Conservation (phyloP, 2,797 vertebrate genomes). For the Clarias platycephalus region DNA sequence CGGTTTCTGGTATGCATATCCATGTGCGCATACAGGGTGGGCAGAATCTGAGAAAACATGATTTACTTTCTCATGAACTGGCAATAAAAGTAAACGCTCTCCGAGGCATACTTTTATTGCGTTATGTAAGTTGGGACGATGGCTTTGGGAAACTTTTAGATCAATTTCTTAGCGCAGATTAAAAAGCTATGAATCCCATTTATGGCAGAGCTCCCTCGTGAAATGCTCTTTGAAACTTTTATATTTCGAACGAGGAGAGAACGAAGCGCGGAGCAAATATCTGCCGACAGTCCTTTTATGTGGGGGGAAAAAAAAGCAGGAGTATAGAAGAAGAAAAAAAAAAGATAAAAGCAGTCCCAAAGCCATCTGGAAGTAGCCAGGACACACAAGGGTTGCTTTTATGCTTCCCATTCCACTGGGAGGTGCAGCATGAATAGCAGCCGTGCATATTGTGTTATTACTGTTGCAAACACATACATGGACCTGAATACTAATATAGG, state of each 20-base stretch:
- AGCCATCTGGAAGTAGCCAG: conserved; percentile 82
- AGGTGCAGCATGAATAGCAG: conserved; percentile 77
- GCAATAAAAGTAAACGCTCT: conserved; percentile 79
- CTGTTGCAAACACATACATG: conserved; percentile 76
- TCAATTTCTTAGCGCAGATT: conserved; percentile 81
- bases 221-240: conserved; percentile 80
- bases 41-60: conserved; percentile 42
- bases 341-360: conserved; percentile 78
- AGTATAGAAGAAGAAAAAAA: conserved; percentile 56
- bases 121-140: conserved; percentile 76
- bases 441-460: conserved; percentile 81
- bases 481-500: conserved; percentile 76
- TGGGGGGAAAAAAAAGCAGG: conserved; percentile 67
- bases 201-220: conserved; percentile 79
- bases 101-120: conserved; percentile 71
- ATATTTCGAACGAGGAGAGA: conserved; percentile 74
- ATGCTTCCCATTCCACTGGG: conserved; percentile 77
- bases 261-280: conserved; percentile 76
- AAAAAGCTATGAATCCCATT: conserved; percentile 83
- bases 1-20: conserved; percentile 24
- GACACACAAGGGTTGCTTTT: conserved; percentile 80
- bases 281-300: conserved; percentile 78
- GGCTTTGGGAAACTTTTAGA: conserved; percentile 82
- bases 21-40: neutral
- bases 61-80: conserved; percentile 70